phyloP scores from a whole-genome alignment of 2,888 invertebrate species.

The Tromatobia lineatoria region DNA sequence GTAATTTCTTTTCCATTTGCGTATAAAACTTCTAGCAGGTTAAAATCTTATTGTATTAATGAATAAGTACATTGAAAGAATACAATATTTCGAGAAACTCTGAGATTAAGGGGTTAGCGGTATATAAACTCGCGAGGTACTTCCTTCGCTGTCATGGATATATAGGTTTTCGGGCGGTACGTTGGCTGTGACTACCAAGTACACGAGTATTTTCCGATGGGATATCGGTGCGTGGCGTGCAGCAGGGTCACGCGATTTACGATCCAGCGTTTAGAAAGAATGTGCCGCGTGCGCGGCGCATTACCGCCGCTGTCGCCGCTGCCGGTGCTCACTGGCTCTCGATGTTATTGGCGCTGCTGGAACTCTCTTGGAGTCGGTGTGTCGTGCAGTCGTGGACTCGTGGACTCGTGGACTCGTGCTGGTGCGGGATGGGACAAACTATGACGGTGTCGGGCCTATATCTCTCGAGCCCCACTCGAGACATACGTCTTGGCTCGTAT shows the following conservation, averaged over 20 bases:
- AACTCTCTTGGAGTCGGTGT: constrained; percentile 8
- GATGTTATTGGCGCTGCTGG: constrained; percentile 22
- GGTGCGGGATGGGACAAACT: constrained; percentile 15
- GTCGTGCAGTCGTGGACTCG: too few species aligned
- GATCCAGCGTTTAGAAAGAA: constrained; percentile 70
- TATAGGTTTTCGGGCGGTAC: constrained; percentile 16
- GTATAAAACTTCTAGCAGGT: too few species aligned
- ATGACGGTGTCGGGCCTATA: constrained; percentile 32
- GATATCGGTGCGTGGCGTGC: constrained; percentile 68
- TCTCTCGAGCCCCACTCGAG: constrained; percentile 50
- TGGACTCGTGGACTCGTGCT: too few species aligned
- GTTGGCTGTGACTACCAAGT: constrained; percentile 29
- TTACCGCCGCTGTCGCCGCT: constrained; percentile 30
- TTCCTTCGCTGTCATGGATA: constrained; percentile 47
- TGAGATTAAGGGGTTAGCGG: not conserved
- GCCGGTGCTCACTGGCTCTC: constrained; percentile 36
- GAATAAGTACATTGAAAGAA: too few species aligned
- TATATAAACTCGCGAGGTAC: constrained; percentile 12
- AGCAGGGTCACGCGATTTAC: constrained; percentile 72
- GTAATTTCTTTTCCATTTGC: too few species aligned
- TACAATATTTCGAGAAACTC: too few species aligned
- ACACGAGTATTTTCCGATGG: constrained; percentile 62
- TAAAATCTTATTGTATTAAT: too few species aligned
- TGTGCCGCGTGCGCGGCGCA: constrained; percentile 45
- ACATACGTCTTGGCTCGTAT: constrained; percentile 8